phyloP scores from a whole-genome alignment of 2,113 vertebrate species.

The Alexandromys fortis region DNA sequence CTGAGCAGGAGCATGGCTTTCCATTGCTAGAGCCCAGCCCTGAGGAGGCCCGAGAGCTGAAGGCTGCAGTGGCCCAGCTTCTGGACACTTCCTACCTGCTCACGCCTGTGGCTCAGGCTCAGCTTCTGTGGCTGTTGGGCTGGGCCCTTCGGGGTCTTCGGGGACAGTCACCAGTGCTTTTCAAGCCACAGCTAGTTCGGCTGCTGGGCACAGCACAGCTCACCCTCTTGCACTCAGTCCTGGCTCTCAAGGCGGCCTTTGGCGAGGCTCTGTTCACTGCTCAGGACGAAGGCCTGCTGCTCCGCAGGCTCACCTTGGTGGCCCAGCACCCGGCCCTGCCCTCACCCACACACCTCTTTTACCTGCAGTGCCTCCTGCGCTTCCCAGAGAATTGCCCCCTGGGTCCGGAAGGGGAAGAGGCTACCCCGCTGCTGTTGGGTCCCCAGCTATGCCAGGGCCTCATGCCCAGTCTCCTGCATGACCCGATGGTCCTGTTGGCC shows the following conservation, averaged over 20 bases:
- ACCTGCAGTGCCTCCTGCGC: constrained; percentile 90
- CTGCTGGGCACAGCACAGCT: constrained; percentile 90
- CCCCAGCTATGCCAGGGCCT: constrained; percentile 85
- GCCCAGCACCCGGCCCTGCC: constrained; percentile 90
- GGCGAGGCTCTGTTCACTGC: constrained; percentile 93
- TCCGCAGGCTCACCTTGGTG: constrained; percentile 89
- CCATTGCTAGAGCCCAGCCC: constrained; percentile 32
- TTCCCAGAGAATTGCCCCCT: constrained; percentile 94
- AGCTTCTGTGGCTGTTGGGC: constrained; percentile 87
- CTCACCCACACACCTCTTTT: constrained; percentile 88
- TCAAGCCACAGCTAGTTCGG: constrained; percentile 92
- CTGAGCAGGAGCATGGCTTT: neutral
- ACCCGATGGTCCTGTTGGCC: constrained; percentile 87
- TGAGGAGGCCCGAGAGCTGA: constrained; percentile 89
- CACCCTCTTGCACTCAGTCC: constrained; percentile 87
- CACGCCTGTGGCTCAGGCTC: constrained; percentile 88
- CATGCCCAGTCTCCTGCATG: constrained; percentile 90
- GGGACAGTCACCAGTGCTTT: constrained; percentile 88
- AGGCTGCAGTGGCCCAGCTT: constrained; percentile 87
- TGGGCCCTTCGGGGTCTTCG: constrained; percentile 90
- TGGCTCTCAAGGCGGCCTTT: constrained; percentile 91
- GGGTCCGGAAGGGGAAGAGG: constrained; percentile 86
- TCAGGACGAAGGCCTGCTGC: constrained; percentile 91
- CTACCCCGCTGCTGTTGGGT: constrained; percentile 88
- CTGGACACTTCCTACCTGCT: constrained; percentile 92